Percentiles rank a stretch among this genome's conserved stretches.
Evolutionary conservation across 2,888 invertebrate species (phyloP).

Genomic region (Papilio demoleus): DNA sequence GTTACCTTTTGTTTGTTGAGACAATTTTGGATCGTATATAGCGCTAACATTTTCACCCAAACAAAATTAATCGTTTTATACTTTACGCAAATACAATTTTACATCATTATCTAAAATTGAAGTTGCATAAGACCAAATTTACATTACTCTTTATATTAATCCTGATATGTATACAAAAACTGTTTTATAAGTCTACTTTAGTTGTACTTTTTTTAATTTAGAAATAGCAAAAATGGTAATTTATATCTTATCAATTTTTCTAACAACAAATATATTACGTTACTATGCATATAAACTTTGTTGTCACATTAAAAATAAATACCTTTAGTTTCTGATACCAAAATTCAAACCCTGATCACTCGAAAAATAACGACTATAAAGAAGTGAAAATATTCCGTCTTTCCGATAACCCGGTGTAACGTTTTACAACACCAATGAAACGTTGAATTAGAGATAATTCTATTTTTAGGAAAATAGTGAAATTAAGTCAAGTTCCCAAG

Average conservation of each 20-base stretch:
- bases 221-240: too few species aligned
- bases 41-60: slow-evolving; percentile 58
- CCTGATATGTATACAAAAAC: too few species aligned
- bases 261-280: too few species aligned
- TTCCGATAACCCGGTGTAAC: background rate
- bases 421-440: background rate
- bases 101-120: slow-evolving; percentile 19
- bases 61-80: slow-evolving; percentile 49
- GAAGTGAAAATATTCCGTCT: background rate
- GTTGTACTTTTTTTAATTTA: too few species aligned
- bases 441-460: background rate
- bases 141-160: too few species aligned
- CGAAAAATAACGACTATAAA: too few species aligned
- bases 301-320: too few species aligned
- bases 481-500: slow-evolving; percentile 29
- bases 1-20: slow-evolving; percentile 73
- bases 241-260: too few species aligned
- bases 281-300: too few species aligned
- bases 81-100: slow-evolving; percentile 36
- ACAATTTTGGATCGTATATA: slow-evolving; percentile 67
- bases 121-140: slow-evolving; percentile 1
- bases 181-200: too few species aligned
- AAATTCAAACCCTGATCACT: too few species aligned
- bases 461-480: slow-evolving; percentile 19
- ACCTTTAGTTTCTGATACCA: too few species aligned